Evolutionary conservation across 2,888 invertebrate genomes (phyloP).

Genomic region (Lasius fuliginosus): DNA sequence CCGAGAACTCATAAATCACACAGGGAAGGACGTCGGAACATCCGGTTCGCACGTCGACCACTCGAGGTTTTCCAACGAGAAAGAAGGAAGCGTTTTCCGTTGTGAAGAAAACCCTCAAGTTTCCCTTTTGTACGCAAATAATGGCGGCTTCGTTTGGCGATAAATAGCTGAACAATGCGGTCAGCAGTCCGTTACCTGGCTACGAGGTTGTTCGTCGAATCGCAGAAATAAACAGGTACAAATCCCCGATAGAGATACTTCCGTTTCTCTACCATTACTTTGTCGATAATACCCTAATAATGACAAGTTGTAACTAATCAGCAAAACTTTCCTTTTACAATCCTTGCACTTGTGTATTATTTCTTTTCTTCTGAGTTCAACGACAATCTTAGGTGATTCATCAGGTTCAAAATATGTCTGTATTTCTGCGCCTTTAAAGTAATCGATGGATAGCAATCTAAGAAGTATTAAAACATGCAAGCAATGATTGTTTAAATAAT

Average conservation of each 20-base stretch:
- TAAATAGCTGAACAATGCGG: conserved; percentile 75
- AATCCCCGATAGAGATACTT: conserved; percentile 48
- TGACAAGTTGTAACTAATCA: conserved; percentile 68
- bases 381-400: background rate
- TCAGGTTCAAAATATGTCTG: background rate
- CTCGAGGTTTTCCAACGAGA: conserved; percentile 2
- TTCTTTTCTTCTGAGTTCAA: conserved; percentile 3
- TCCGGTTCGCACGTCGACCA: background rate
- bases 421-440: background rate
- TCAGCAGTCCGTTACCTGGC: conserved; percentile 79
- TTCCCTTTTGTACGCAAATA: conserved; percentile 59
- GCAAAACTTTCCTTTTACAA: conserved; percentile 60
- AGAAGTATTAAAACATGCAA: background rate
- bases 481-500: background rate
- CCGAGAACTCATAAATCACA: conserved; percentile 69
- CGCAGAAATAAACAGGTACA: conserved; percentile 72
- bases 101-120: conserved; percentile 64
- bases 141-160: conserved; percentile 63
- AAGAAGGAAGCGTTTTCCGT: background rate
- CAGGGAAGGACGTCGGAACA: conserved; percentile 22
- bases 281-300: conserved; percentile 64
- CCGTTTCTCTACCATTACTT: conserved; percentile 54
- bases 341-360: background rate
- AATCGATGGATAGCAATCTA: background rate
- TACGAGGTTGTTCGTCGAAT: conserved; percentile 48